Evolutionary conservation across 1,140 invertebrate species (phyloP).

Genomic region (Drosophila quadrilineata): DNA sequence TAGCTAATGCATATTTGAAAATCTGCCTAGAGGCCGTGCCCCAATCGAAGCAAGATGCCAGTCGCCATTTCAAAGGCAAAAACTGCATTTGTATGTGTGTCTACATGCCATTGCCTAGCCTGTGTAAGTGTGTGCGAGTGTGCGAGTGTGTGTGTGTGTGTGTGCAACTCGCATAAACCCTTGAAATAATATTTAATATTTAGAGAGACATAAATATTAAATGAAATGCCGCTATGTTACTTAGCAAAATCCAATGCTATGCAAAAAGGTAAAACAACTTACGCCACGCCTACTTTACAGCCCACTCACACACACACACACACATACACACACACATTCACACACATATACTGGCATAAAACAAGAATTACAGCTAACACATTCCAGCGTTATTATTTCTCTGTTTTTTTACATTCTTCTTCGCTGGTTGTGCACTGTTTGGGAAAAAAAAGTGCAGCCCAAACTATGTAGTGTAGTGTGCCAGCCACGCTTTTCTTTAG

Average conservation of each 20-base stretch:
- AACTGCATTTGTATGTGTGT: too few species aligned
- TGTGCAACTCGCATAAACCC: constrained; percentile 62
- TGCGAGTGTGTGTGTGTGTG: constrained; percentile 8
- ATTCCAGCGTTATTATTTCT: constrained; percentile 64
- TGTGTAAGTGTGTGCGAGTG: not conserved
- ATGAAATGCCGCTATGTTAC: constrained; percentile 73
- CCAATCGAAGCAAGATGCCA: constrained; percentile 57
- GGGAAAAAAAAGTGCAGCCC: constrained; percentile 57
- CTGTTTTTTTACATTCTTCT: constrained; percentile 13
- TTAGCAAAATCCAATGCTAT: constrained; percentile 77
- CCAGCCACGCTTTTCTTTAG: constrained; percentile 68
- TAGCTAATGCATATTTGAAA: constrained; percentile 32
- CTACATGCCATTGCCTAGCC: too few species aligned
- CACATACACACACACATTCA: too few species aligned
- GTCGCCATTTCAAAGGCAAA: constrained; percentile 13
- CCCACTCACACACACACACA: too few species aligned
- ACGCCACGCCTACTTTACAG: not conserved
- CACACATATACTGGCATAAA: constrained; percentile 30
- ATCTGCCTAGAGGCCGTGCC: constrained; percentile 11
- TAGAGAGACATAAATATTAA: constrained; percentile 82
- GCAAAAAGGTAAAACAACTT: constrained; percentile 70
- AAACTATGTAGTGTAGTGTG: constrained; percentile 39
- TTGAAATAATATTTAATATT: constrained; percentile 82
- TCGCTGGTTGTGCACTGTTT: constrained; percentile 27
- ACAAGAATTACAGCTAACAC: constrained; percentile 74